A percentile compares a stretch with the other conserved stretches of the same genome.
Conservation (phyloP, 1,140 invertebrate species). For the Drosophila santomea region DNA sequence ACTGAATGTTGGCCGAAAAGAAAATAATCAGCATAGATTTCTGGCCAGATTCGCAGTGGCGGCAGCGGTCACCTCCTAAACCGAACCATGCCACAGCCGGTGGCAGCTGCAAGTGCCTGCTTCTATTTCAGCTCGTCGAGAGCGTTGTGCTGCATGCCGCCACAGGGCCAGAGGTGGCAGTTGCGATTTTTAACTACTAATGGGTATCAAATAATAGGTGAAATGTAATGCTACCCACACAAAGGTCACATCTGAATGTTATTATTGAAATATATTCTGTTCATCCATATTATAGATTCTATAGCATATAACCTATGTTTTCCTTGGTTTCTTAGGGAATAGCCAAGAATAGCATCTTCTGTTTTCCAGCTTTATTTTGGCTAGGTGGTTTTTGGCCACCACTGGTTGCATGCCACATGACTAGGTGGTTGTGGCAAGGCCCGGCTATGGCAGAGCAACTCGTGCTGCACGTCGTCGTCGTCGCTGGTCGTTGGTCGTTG, state of each 20-base stretch:
- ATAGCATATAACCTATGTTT: no score
- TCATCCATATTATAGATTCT: no score
- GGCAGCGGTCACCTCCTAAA: conserved; percentile 48
- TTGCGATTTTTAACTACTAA: background rate
- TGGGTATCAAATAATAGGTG: no score
- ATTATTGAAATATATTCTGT: no score
- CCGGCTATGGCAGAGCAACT: conserved; percentile 48
- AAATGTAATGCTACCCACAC: no score
- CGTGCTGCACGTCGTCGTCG: conserved; percentile 79
- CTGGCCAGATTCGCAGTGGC: conserved; percentile 40
- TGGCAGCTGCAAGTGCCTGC: conserved; percentile 73
- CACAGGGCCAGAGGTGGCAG: conserved; percentile 13
- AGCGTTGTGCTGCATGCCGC: conserved; percentile 45
- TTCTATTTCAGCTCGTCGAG: conserved; percentile 26
- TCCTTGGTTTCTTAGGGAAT: no score
- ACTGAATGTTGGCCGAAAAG: conserved; percentile 12
- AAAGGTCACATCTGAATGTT: no score
- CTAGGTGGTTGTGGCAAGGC: conserved; percentile 47
- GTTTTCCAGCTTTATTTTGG: no score
- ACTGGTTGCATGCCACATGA: conserved; percentile 30
- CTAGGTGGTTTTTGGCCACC: background rate
- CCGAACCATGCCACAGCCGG: conserved; percentile 32
- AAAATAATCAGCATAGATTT: conserved; percentile 63
- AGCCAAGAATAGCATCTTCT: no score
- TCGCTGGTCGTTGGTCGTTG: conserved; percentile 73